Evolutionary conservation across 2,888 invertebrate species (phyloP), one percentile per base, ranked within the genome.

Genomic region (Chrysodeixis includens): DNA sequence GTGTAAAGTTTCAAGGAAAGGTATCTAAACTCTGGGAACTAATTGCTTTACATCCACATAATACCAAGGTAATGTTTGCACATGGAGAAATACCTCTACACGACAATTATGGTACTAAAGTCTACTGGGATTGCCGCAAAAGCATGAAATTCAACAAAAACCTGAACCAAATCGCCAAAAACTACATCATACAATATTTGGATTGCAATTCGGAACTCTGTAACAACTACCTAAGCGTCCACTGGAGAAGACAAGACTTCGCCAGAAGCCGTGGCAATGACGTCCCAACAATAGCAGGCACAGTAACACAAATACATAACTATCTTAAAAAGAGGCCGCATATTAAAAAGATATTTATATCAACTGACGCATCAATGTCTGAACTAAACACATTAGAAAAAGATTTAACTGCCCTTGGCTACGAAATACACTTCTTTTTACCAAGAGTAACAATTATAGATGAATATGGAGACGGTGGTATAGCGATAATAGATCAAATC

Each of bases 401-500:
- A 6, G 82, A 92, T 64, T 86, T 98, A 0, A 82, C 78, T 59
- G 74, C 54, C 30, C 80, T 84, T 67, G 92, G 79, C 78, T 93
- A 88, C 81, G 81, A 84, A 54, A 85, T 90, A 1, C 87, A 88
- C 71, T 83, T 85, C 58, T 95, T 89, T 68, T 53, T 82, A 22
- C 96, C 97, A 0, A 88, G 90, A 30, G 74, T 85, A n/a, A 81
- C 84, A n/a, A 91, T 97, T 10, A 90, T 95, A 72, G 84, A 90
- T 1, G 90, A 92, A 64, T 96, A 95, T 76, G 96, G 96, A 87
- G 98, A 99, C 86, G 99, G 99, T 1, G 98, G 98, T 1, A 88
- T 98, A 26, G 99, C 99, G 0, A 98, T 99, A 63, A 97, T 99
- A 57, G 99, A 99, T 87, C 99, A 99, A 95, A 98, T 99, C 83